Conservation (phyloP, 2,888 invertebrate species). For the Smittia sp. region DNA sequence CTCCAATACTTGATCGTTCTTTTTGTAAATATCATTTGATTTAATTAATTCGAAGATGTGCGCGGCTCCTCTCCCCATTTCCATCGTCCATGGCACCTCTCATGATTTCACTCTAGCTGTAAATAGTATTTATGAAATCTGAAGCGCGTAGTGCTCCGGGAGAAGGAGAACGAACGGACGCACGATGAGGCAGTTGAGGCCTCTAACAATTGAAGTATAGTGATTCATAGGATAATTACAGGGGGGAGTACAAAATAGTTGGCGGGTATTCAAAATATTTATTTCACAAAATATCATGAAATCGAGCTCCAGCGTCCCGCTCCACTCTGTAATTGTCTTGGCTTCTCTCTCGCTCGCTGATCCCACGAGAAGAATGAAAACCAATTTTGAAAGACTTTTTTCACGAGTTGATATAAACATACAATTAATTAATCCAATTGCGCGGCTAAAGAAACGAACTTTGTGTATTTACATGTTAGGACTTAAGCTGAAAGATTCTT, state of each 20-base stretch:
- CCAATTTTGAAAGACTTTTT: conserved; percentile 23
- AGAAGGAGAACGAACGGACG: conserved; percentile 12
- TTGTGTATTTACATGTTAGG: conserved; percentile 9
- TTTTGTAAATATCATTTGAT: conserved; percentile 37
- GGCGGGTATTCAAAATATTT: conserved; percentile 38
- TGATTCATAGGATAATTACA: conserved; percentile 40
- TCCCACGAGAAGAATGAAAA: conserved; percentile 7
- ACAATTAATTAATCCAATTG: conserved; percentile 28
- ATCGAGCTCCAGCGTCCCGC: conserved; percentile 12
- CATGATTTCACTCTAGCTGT: conserved; percentile 30
- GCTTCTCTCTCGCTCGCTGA: not conserved
- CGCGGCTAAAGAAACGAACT: conserved; percentile 3
- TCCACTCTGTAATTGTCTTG: conserved; percentile 26
- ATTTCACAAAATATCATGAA: conserved; percentile 10
- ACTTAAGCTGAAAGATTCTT: not conserved
- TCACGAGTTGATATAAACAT: not conserved
- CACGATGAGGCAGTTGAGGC: not conserved
- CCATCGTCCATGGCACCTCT: not conserved
- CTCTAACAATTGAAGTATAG: conserved; percentile 38
- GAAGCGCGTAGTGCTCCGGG: not conserved
- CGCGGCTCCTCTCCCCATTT: not conserved
- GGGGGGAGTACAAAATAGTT: conserved; percentile 18
- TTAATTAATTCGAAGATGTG: conserved; percentile 32
- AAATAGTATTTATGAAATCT: conserved; percentile 32
- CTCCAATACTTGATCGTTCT: conserved; percentile 22